Evolutionary conservation across 2,888 invertebrate genomes (phyloP), one percentile per base, ranked within the genome.

Genomic region (Yponomeuta cagnagella): DNA sequence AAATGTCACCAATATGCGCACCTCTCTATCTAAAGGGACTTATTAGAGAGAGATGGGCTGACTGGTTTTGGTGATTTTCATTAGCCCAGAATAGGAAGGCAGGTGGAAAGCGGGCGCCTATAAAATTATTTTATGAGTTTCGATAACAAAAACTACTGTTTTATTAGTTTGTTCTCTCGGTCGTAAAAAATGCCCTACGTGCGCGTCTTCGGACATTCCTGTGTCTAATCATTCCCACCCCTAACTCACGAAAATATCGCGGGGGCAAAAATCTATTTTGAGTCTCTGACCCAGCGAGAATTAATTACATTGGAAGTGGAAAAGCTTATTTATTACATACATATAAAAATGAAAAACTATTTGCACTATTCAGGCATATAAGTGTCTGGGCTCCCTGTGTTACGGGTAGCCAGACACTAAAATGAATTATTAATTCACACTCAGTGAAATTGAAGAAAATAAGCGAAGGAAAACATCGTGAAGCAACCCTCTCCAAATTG

Each of bases 111-210:
- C 31, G 68, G 10, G 12, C 48, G 31, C 10, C 52, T 30, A 68
- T 68, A 48, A 68, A 68, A 52, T 52, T 8, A 10, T 52, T 68
- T 68, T 68, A 68, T 52, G 48, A 10, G n/a, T 52, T 48, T 68
- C 31, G 68, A 68, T 68, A 68, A 68, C 68, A 52, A 68, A 68
- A 48, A 68, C 68, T 68, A 30, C 48, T 52, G 52, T 23, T 52
- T 52, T 52, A 52, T 68, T 23, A 58, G 37, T 52, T 52, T 52
- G 52, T 52, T 68, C 30, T 33, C 48, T 68, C 30, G 48, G 52
- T 68, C 52, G 23, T 31, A 12, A 52, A n/a, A 48, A 68, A n/a
- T 31, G 48, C 52, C 12, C 52, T 58, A 15, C 52, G 52, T 15
- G 52, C 52, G 52, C 52, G 15, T 58, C 15, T 15, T 58, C 52